phyloP scores from a whole-genome alignment of 2,113 vertebrate genomes.

The Ovis aries region DNA sequence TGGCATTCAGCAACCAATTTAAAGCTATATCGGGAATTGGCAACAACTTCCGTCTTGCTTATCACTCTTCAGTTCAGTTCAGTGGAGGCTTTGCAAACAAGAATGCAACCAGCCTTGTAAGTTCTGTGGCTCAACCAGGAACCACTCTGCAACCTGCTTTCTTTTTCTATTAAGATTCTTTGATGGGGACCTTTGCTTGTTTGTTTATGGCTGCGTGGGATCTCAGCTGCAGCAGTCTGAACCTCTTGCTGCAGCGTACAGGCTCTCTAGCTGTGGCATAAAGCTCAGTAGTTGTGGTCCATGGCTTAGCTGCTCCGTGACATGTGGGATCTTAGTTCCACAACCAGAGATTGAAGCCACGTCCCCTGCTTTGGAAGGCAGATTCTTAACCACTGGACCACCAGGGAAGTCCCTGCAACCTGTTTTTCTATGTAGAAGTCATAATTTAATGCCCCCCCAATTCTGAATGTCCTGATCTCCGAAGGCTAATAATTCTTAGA shows the following conservation, averaged over 20 bases:
- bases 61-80: background rate
- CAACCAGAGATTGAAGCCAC: background rate
- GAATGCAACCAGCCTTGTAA: background rate
- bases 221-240: background rate
- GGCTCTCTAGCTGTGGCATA: background rate
- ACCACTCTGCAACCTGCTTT: background rate
- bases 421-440: background rate
- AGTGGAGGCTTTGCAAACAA: background rate
- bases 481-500: background rate
- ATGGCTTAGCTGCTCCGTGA: background rate
- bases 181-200: background rate
- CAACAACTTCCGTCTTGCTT: background rate
- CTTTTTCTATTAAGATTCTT: background rate
- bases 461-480: background rate
- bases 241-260: background rate
- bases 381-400: background rate
- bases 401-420: background rate
- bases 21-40: background rate
- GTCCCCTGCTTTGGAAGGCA: background rate
- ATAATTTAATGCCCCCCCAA: background rate
- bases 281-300: background rate
- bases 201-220: background rate
- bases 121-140: background rate
- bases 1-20: background rate
- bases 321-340: background rate